Conservation (phyloP, 2,888 invertebrate genomes). For the Mantis religiosa region DNA sequence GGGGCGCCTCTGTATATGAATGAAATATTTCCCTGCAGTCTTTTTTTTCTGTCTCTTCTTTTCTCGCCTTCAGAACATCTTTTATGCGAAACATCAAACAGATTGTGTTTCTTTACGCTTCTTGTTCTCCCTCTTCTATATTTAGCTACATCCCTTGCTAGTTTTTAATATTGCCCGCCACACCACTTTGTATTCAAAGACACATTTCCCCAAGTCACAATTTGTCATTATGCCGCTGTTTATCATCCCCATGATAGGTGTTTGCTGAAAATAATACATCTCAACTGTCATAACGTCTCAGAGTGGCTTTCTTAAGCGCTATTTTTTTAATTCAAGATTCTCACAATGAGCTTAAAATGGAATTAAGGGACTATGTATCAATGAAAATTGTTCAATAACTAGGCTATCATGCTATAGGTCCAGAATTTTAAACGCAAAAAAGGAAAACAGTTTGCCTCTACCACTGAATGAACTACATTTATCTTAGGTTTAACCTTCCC, state of each 20-base stretch:
- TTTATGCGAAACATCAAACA: background rate
- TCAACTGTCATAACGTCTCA: background rate
- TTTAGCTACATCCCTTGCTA: background rate
- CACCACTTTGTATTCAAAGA: background rate
- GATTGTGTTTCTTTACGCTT: background rate
- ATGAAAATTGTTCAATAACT: too few relatives aligned
- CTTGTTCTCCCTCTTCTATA: background rate
- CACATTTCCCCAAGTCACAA: background rate
- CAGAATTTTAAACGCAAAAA: too few relatives aligned
- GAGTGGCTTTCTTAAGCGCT: background rate
- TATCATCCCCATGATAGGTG: background rate
- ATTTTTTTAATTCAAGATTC: too few relatives aligned
- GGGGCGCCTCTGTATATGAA: background rate
- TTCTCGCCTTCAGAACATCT: background rate
- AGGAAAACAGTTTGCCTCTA: too few relatives aligned
- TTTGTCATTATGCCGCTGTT: background rate
- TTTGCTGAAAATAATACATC: background rate
- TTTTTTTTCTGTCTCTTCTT: background rate
- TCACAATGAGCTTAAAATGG: too few relatives aligned
- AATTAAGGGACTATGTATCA: too few relatives aligned
- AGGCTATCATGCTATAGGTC: too few relatives aligned
- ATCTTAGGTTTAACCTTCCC: too few relatives aligned
- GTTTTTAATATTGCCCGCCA: background rate
- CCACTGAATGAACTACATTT: too few relatives aligned
- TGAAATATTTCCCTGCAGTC: background rate